A percentile compares a stretch with the other conserved stretches of the same genome.
Evolutionary conservation across 2,888 invertebrate species (phyloP).

Genomic region (Drosophila paramelanica): DNA sequence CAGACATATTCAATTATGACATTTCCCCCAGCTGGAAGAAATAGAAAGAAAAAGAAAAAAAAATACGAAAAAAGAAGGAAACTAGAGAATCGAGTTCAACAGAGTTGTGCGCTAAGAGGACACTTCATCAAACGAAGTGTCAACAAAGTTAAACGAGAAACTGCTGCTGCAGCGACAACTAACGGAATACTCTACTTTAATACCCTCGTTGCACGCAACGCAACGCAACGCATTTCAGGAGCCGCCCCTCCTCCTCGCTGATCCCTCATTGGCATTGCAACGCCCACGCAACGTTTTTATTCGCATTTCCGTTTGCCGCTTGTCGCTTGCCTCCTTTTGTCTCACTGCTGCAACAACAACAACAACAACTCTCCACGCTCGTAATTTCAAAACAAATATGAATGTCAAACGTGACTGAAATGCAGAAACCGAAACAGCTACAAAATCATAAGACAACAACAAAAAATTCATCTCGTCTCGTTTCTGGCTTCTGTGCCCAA

Average conservation of each 20-base stretch:
- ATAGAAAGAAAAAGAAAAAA: too few species aligned
- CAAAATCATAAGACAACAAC: constrained; percentile 8
- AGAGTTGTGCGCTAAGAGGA: constrained; percentile 33
- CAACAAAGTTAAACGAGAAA: constrained; percentile 76
- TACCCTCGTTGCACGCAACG: constrained; percentile 63
- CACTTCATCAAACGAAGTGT: constrained; percentile 73
- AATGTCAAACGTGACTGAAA: constrained; percentile 81
- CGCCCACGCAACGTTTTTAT: constrained; percentile 34
- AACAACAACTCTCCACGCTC: constrained; percentile 19
- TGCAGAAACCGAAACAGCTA: constrained; percentile 49
- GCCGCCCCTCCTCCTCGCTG: neutral
- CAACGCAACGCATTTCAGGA: constrained; percentile 1
- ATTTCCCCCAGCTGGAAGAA: constrained; percentile 38
- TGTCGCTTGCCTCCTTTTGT: constrained; percentile 2
- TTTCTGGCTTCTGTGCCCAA: neutral
- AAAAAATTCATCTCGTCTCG: neutral
- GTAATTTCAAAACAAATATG: constrained; percentile 70
- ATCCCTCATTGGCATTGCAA: constrained; percentile 34
- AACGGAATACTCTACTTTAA: constrained; percentile 47
- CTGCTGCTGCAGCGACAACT: constrained; percentile 44
- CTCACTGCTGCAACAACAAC: constrained; percentile 7
- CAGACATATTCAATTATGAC: constrained; percentile 72
- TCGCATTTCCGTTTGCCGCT: constrained; percentile 22
- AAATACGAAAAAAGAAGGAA: neutral
- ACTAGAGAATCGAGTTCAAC: constrained; percentile 8